These are phyloP conservation scores for Orgyia antiqua DNA, from an alignment of 2,888 invertebrate species.

Conservation along the genomic window DNA sequence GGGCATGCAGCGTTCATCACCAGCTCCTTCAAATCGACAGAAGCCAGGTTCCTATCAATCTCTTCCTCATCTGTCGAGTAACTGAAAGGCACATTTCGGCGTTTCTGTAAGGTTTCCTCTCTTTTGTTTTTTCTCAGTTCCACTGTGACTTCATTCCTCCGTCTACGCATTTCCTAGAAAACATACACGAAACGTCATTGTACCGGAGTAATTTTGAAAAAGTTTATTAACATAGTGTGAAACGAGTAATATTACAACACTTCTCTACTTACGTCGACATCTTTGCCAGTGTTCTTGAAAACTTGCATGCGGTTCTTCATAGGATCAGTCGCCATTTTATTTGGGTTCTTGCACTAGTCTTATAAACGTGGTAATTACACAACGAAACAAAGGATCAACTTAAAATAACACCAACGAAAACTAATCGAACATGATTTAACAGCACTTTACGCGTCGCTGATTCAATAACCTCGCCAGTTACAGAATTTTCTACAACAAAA, in stretches of 20 bases:
- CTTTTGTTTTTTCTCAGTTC: slow-evolving; percentile 98
- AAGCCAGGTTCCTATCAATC: slow-evolving; percentile 82
- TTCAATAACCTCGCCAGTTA: slow-evolving; percentile 58
- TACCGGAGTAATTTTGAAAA: slow-evolving; percentile 4
- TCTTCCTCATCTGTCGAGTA: slow-evolving; percentile 92
- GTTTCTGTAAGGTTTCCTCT: slow-evolving; percentile 96
- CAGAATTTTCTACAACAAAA: slow-evolving; percentile 61
- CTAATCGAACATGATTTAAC: slow-evolving; percentile 68
- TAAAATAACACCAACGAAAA: slow-evolving; percentile 52
- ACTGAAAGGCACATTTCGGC: slow-evolving; percentile 94
- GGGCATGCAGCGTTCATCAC: slow-evolving; percentile 91
- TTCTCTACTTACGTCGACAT: slow-evolving; percentile 94
- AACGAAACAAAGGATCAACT: slow-evolving; percentile 64
- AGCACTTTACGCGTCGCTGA: slow-evolving; percentile 56
- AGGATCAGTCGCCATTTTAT: slow-evolving; percentile 88
- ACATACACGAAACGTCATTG: slow-evolving; percentile 24
- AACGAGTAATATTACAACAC: slow-evolving; percentile 8
- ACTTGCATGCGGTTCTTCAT: slow-evolving; percentile 92
- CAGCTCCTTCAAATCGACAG: slow-evolving; percentile 87
- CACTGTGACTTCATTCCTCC: slow-evolving; percentile 97
- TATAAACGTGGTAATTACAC: slow-evolving; percentile 57
- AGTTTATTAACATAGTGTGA: not conserved
- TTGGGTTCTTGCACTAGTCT: slow-evolving; percentile 54
- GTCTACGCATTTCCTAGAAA: slow-evolving; percentile 95
- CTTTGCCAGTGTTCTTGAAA: slow-evolving; percentile 99